Evolutionary conservation across 1,140 invertebrate species (phyloP).

Genomic region (Belonocnema kinseyi): DNA sequence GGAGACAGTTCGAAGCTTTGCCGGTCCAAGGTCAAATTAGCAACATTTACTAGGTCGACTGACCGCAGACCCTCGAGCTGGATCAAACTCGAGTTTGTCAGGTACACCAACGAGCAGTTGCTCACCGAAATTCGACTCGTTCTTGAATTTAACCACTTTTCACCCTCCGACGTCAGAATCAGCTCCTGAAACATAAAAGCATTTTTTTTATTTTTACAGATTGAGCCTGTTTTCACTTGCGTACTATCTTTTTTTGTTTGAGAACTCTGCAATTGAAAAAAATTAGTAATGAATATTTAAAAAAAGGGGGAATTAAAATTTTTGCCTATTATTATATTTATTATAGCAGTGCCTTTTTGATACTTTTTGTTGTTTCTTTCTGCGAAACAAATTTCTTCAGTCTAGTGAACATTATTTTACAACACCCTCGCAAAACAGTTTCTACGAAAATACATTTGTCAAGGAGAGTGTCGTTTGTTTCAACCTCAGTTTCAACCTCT

Average conservation of each 20-base stretch:
- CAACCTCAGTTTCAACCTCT: conserved; percentile 7
- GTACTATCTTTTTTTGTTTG: too few species aligned
- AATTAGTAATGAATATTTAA: neutral
- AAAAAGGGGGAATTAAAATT: neutral
- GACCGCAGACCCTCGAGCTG: conserved; percentile 73
- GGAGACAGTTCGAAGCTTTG: conserved; percentile 67
- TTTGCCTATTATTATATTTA: too few species aligned
- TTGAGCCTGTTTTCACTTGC: too few species aligned
- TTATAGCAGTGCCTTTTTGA: too few species aligned
- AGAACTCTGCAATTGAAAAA: too few species aligned
- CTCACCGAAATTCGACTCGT: conserved; percentile 75
- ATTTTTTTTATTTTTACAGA: too few species aligned
- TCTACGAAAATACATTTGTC: conserved; percentile 6
- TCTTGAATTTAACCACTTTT: conserved; percentile 74
- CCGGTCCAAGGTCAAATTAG: conserved; percentile 71
- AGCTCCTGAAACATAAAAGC: conserved; percentile 74
- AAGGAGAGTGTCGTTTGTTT: conserved; percentile 29
- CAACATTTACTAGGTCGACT: conserved; percentile 74
- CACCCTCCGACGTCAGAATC: conserved; percentile 77
- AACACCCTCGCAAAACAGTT: neutral
- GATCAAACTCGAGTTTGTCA: conserved; percentile 73
- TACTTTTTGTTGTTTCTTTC: neutral
- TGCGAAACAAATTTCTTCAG: neutral
- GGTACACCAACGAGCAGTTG: conserved; percentile 76
- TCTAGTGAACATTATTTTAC: conserved; percentile 6